phyloP scores from a whole-genome alignment of 2,888 invertebrate genomes.

The Apotomis turbidana region DNA sequence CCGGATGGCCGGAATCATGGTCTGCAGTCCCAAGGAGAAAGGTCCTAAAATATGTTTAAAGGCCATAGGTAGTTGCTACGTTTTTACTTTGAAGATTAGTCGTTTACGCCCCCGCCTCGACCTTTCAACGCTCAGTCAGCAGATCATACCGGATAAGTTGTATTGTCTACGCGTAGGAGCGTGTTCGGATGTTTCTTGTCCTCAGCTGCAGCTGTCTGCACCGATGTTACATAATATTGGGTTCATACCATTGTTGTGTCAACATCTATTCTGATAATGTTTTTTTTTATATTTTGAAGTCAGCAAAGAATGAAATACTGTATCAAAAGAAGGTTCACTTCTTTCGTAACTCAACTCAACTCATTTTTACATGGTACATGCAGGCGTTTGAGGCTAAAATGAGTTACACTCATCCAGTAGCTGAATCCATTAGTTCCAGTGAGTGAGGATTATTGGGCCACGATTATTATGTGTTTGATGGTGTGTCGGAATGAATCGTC shows the following conservation, averaged over 20 bases:
- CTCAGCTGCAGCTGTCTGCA: slow-evolving; percentile 52
- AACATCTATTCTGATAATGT: slow-evolving; percentile 46
- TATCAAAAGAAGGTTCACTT: no score
- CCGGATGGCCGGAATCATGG: slow-evolving; percentile 66
- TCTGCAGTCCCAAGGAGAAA: slow-evolving; percentile 56
- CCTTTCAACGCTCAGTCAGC: slow-evolving; percentile 57
- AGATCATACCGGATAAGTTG: slow-evolving; percentile 24
- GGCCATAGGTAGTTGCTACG: slow-evolving; percentile 6
- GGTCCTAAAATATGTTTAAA: background rate
- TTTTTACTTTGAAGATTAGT: background rate
- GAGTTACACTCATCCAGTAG: slow-evolving; percentile 19
- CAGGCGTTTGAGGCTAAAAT: no score
- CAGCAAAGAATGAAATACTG: background rate
- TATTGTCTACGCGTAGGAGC: slow-evolving; percentile 16
- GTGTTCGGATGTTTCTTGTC: slow-evolving; percentile 42
- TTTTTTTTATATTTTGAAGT: slow-evolving; percentile 52
- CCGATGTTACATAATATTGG: slow-evolving; percentile 56
- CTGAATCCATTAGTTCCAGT: slow-evolving; percentile 39
- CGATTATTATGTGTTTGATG: slow-evolving; percentile 39
- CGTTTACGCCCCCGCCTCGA: slow-evolving; percentile 52
- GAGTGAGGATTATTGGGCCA: slow-evolving; percentile 39
- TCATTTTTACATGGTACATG: no score
- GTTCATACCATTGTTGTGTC: slow-evolving; percentile 56
- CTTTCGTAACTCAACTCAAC: no score
- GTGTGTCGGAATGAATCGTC: slow-evolving; percentile 34